A percentile compares a stretch with the other conserved stretches of the same genome.
Evolutionary conservation across 2,113 vertebrate genomes (phyloP).

Genomic region (Ptychochromis oligacanthus): DNA sequence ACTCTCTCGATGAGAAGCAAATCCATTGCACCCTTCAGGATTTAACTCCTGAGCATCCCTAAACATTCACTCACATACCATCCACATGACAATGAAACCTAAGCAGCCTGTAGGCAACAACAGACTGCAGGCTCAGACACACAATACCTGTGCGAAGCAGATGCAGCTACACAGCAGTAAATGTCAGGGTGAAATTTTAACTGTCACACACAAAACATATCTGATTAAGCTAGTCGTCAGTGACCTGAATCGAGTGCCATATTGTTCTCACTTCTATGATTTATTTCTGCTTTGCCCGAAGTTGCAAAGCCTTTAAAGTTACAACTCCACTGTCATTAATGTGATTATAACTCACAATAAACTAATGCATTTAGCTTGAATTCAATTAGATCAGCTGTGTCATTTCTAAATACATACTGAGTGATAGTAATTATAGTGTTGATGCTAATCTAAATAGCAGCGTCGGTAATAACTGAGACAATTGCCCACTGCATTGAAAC

Average conservation of each 20-base stretch:
- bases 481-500: background rate
- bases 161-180: conserved; percentile 31
- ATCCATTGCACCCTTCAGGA: conserved; percentile 51
- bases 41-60: conserved; percentile 56
- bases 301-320: background rate
- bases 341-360: background rate
- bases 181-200: conserved; percentile 25
- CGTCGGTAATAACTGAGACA: background rate
- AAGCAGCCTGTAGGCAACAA: conserved; percentile 68
- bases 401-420: conserved; percentile 10
- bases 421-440: conserved; percentile 6
- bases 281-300: background rate
- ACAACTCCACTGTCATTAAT: conserved; percentile 4
- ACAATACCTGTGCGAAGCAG: conserved; percentile 67
- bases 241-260: background rate
- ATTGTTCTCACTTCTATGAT: background rate
- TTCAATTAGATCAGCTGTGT: conserved; percentile 4
- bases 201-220: conserved; percentile 5
- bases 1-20: conserved; percentile 42
- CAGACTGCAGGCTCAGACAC: conserved; percentile 47
- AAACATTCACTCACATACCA: conserved; percentile 58
- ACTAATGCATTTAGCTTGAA: conserved; percentile 9
- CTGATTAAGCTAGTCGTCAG: conserved; percentile 6
- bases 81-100: conserved; percentile 66
- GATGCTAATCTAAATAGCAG: conserved; percentile 8